Evolutionary conservation across 2,888 invertebrate genomes (phyloP).

Genomic region (Pollenia griseotomentosa): DNA sequence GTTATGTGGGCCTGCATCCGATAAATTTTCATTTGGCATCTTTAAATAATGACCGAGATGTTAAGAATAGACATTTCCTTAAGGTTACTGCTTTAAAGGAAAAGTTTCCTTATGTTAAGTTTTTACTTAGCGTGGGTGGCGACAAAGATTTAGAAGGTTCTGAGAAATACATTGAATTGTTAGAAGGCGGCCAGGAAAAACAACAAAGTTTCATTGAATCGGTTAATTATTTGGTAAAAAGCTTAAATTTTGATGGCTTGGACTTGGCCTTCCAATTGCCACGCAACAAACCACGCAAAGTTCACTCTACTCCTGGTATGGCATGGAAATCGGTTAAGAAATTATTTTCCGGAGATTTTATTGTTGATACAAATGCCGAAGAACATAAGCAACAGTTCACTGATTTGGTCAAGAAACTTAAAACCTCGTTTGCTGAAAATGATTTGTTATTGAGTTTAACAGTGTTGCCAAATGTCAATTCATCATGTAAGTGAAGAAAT

Average conservation of each 20-base stretch:
- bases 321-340: conserved; percentile 92
- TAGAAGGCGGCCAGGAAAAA: conserved; percentile 88
- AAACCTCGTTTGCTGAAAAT: conserved; percentile 88
- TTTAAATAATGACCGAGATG: conserved; percentile 89
- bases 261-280: conserved; percentile 95
- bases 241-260: conserved; percentile 93
- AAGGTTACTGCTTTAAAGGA: conserved; percentile 89
- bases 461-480: conserved; percentile 91
- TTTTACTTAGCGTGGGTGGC: conserved; percentile 91
- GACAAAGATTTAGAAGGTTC: conserved; percentile 87
- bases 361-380: conserved; percentile 90
- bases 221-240: conserved; percentile 88
- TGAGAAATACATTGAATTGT: conserved; percentile 89
- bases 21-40: conserved; percentile 89
- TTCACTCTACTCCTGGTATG: conserved; percentile 87
- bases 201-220: conserved; percentile 90
- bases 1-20: conserved; percentile 90
- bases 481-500: conserved; percentile 86
- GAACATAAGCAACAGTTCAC: conserved; percentile 92
- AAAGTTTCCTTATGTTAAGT: conserved; percentile 89
- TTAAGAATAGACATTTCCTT: conserved; percentile 89
- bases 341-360: conserved; percentile 88
- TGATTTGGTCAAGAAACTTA: conserved; percentile 89
- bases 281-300: conserved; percentile 90
- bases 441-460: conserved; percentile 88